Evolutionary conservation across 1,140 invertebrate species (phyloP).

Genomic region (Halyomorpha halys): DNA sequence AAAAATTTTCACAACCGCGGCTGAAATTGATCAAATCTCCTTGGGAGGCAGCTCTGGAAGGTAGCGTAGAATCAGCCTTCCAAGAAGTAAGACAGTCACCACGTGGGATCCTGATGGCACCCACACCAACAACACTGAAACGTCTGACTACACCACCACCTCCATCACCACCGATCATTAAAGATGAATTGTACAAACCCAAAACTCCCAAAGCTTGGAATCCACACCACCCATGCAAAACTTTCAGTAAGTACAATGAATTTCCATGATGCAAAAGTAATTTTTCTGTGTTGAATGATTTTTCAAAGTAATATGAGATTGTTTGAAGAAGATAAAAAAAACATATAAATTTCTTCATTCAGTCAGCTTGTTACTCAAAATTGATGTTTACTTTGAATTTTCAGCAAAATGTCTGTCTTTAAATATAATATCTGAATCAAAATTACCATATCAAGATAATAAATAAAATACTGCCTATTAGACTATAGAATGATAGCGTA

Average conservation of each 20-base stretch:
- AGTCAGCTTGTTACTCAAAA: too few species aligned
- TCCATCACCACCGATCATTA: conserved; percentile 13
- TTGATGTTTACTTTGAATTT: too few species aligned
- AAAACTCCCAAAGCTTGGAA: conserved; percentile 44
- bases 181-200: conserved; percentile 38
- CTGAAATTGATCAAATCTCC: conserved; percentile 54
- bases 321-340: too few species aligned
- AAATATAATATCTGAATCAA: too few species aligned
- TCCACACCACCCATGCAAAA: conserved; percentile 23
- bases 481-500: too few species aligned
- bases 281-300: too few species aligned
- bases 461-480: too few species aligned
- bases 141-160: conserved; percentile 31
- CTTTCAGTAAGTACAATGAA: conserved; percentile 24
- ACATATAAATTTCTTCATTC: too few species aligned
- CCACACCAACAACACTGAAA: conserved; percentile 24
- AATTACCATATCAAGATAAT: too few species aligned
- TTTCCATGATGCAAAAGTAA: too few species aligned
- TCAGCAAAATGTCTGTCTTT: too few species aligned
- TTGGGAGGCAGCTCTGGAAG: conserved; percentile 62
- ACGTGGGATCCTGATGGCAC: conserved; percentile 24
- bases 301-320: too few species aligned
- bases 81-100: conserved; percentile 33
- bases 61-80: conserved; percentile 57
- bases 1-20: conserved; percentile 46